These are phyloP conservation scores for Scolanthus callimorphus DNA, from an alignment of 92 coral and sea anemone species.

Conservation along the genomic window DNA sequence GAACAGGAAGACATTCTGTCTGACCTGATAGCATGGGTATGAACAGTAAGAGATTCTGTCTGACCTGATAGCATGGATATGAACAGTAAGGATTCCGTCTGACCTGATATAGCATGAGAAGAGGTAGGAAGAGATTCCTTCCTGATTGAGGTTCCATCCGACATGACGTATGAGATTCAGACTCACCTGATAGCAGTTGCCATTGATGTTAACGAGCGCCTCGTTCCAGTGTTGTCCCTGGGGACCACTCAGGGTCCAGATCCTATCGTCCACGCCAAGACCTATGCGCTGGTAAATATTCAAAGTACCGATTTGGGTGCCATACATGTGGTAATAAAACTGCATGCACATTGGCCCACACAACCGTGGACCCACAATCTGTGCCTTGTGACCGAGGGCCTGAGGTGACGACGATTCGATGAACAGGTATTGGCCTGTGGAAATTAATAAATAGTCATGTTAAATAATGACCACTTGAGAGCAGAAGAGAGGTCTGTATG, in stretches of 20 bases:
- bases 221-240: constrained; percentile 82
- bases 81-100: too few relatives aligned
- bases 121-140: too few relatives aligned
- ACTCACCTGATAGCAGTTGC: constrained; percentile 79
- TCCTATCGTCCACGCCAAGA: constrained; percentile 47
- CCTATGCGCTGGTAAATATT: constrained; percentile 71
- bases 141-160: too few relatives aligned
- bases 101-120: too few relatives aligned
- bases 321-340: constrained; percentile 80
- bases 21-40: too few relatives aligned
- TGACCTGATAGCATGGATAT: too few relatives aligned
- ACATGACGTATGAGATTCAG: too few relatives aligned
- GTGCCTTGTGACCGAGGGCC: constrained; percentile 47
- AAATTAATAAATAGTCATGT: too few relatives aligned
- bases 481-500: too few relatives aligned
- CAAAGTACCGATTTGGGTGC: constrained; percentile 52
- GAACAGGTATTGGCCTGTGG: constrained; percentile 61
- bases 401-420: constrained; percentile 61
- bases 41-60: too few relatives aligned
- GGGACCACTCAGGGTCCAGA: constrained; percentile 69
- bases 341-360: constrained; percentile 79
- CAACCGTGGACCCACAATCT: constrained; percentile 75
- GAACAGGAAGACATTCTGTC: too few relatives aligned
- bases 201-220: constrained; percentile 75
- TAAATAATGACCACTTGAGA: too few relatives aligned